Base-by-base conservation (phyloP, 64 coral and sea anemone genomes). In the Pocillopora damicornis region DNA sequence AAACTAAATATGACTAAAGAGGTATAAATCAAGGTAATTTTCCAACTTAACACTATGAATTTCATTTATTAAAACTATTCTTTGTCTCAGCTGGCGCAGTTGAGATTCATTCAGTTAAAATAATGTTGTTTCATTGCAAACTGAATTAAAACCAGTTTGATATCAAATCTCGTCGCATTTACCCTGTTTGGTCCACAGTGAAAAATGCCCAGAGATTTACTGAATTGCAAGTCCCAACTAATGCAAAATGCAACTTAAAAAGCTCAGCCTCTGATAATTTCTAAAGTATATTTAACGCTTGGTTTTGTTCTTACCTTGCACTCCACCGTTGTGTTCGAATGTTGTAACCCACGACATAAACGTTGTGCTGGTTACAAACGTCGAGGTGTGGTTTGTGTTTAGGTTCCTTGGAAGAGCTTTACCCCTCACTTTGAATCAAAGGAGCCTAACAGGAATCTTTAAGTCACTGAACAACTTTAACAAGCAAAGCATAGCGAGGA, bases 281-380 rank as follows among this genome's bases (percentile, higher is more conserved):
- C 5, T 22, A 77, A 11, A 30, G 13, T 8, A 37, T 64, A 71
- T 22, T 6, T 7, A 36, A 38, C 42, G 42, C 59, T 79, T 26
- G 59, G 9, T 58, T 79, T 23, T 30, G 1, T 30, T 22, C 61
- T 66, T 67, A 83, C 80, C 80, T 83, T 15, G 38, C 37, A 67
- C 63, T 83, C 80, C 80, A 83, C 80, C 36, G 63, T 83, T 83
- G 37, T 51, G 42, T 51, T 51, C 7, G 61, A 83, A 83, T 67
- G 0, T 66, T 66, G 2, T 12, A 45, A 18, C 30, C 6, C 80
- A 83, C 80, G 67, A 61, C 30, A 67, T 30, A 66, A 83, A 67
- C 63, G 22, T 25, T 64, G 64, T 34, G 35, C 62, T 42, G 67
- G 22, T 71, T 71, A 71, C 20, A 71, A 71, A 25, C 22, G 18